A percentile compares a stretch with the other conserved stretches of the same genome.
Evolutionary conservation across 2,113 vertebrate species (phyloP).

Genomic region (Monopterus albus): DNA sequence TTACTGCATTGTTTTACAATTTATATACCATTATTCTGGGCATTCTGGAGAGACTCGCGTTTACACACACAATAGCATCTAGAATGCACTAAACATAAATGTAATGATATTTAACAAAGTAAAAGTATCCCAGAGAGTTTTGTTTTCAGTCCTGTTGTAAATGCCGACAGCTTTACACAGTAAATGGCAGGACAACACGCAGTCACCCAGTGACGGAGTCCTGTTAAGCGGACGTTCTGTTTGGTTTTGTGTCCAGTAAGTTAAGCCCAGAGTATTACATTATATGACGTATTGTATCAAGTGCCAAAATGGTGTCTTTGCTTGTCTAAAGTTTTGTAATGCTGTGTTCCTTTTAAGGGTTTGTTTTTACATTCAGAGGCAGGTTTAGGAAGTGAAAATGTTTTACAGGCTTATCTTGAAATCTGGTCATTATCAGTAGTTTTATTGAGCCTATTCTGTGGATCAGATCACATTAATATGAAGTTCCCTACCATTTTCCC

Average conservation of each 20-base stretch:
- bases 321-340: conserved; percentile 25
- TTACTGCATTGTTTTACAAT: not conserved
- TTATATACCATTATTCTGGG: not conserved
- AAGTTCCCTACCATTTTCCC: conserved; percentile 12
- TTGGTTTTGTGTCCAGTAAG: conserved; percentile 42
- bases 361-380: conserved; percentile 46
- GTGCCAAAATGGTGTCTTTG: conserved; percentile 40
- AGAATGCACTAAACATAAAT: not conserved
- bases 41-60: not conserved
- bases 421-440: conserved; percentile 41
- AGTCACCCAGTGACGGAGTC: conserved; percentile 26
- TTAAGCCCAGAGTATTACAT: not conserved
- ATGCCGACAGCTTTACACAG: conserved; percentile 45
- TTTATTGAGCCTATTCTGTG: conserved; percentile 30
- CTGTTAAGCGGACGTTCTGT: conserved; percentile 57
- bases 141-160: conserved; percentile 16
- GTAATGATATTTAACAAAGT: conserved; percentile 5
- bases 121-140: not conserved
- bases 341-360: conserved; percentile 59
- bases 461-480: not conserved
- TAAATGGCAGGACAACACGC: conserved; percentile 33
- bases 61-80: not conserved
- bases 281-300: not conserved
- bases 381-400: conserved; percentile 51
- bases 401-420: conserved; percentile 48